phyloP scores from a whole-genome alignment of 2,113 vertebrate species.

The Castor canadensis region DNA sequence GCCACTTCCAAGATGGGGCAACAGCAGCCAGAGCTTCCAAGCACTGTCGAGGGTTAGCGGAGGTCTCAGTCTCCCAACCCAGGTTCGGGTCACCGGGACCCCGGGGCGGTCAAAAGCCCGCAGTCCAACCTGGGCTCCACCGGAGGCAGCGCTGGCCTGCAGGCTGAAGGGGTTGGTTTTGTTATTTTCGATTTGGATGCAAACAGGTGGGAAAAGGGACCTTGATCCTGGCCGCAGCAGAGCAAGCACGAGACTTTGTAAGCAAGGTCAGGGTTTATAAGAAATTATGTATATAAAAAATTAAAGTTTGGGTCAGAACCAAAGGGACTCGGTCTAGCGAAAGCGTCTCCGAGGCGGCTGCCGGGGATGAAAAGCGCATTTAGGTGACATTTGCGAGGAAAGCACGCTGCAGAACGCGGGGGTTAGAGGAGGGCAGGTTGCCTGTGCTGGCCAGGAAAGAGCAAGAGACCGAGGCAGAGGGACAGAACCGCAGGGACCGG shows the following conservation, averaged over 20 bases:
- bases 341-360: not conserved
- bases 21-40: not conserved
- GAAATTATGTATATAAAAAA: not conserved
- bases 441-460: not conserved
- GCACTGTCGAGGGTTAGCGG: fast-evolving
- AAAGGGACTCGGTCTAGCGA: fast-evolving
- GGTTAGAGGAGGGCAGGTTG: not conserved
- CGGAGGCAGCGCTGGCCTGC: not conserved
- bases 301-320: not conserved
- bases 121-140: no score
- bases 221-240: not conserved
- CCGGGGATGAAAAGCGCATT: no score
- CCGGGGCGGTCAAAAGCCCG: fast-evolving
- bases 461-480: not conserved
- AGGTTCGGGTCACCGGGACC: not conserved
- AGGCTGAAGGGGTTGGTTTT: not conserved
- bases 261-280: not conserved
- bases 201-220: no score
- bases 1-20: fast-evolving
- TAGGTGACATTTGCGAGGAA: not conserved
- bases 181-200: not conserved
- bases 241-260: not conserved
- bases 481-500: not conserved
- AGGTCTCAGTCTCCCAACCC: not conserved
- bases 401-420: not conserved